Conservation (phyloP, 2,797 vertebrate genomes). For the Buphagus erythrorhynchus region DNA sequence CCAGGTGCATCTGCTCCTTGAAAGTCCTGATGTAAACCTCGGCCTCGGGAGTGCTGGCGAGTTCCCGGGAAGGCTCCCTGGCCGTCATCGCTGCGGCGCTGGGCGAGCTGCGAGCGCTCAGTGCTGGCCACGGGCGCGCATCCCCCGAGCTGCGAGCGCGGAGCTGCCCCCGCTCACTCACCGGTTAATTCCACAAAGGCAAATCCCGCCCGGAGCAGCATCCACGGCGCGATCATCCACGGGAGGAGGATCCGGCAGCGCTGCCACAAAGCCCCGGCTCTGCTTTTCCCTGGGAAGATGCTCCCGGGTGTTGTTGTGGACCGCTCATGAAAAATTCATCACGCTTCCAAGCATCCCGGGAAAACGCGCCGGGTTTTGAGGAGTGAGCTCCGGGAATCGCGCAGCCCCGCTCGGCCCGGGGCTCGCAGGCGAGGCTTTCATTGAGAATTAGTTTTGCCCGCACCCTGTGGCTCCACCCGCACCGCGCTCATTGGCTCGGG, state of each 20-base stretch:
- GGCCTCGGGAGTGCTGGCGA: constrained; percentile 77
- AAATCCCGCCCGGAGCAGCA: constrained; percentile 41
- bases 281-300: constrained; percentile 56
- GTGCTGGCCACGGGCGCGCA: not conserved
- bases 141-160: constrained; percentile 47
- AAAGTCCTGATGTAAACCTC: constrained; percentile 95
- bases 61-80: constrained; percentile 83
- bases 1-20: constrained; percentile 98
- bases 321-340: constrained; percentile 89
- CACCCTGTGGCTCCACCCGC: constrained; percentile 82
- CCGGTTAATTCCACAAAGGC: too few relatives aligned
- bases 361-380: too few relatives aligned
- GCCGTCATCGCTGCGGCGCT: constrained; percentile 83
- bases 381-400: too few relatives aligned
- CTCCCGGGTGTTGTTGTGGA: constrained; percentile 69
- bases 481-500: constrained; percentile 81
- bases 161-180: not conserved
- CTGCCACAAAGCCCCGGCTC: constrained; percentile 65
- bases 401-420: too few relatives aligned
- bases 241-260: constrained; percentile 36
- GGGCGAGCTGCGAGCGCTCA: constrained; percentile 61
- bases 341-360: not conserved
- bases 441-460: constrained; percentile 72
- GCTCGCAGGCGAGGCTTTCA: too few relatives aligned
- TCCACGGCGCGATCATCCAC: not conserved